A percentile compares a stretch with the other conserved stretches of the same genome.
These are phyloP conservation scores for Atopsyche davidsoni DNA, from an alignment of 1,140 invertebrate species.

Conservation along the genomic window DNA sequence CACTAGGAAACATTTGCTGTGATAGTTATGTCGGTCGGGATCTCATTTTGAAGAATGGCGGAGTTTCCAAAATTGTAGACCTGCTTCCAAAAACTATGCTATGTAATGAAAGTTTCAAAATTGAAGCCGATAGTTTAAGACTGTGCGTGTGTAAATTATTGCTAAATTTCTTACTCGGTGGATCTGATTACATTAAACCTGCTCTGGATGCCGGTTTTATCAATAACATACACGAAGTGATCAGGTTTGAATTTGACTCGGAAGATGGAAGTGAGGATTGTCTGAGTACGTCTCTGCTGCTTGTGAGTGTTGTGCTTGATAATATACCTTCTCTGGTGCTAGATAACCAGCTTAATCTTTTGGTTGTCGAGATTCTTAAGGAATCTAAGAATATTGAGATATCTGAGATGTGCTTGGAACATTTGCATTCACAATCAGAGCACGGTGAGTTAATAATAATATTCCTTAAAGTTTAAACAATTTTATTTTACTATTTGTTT, in stretches of 20 bases:
- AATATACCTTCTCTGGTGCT: conserved; percentile 53
- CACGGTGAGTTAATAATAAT: conserved; percentile 50
- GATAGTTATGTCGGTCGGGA: conserved; percentile 70
- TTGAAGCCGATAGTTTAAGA: conserved; percentile 30
- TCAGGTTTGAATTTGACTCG: conserved; percentile 37
- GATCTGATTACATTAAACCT: conserved; percentile 58
- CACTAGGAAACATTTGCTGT: conserved; percentile 82
- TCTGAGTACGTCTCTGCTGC: conserved; percentile 58
- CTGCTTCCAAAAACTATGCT: conserved; percentile 37
- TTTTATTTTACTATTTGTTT: background rate
- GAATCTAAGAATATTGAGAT: conserved; percentile 59
- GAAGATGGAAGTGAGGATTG: conserved; percentile 41
- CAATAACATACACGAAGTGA: conserved; percentile 49
- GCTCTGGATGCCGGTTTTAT: conserved; percentile 64
- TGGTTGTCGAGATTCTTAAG: conserved; percentile 55
- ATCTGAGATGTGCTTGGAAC: conserved; percentile 67
- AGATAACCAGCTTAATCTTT: conserved; percentile 49
- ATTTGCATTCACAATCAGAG: conserved; percentile 67
- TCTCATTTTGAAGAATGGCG: conserved; percentile 55
- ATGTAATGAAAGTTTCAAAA: conserved; percentile 11
- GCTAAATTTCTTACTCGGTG: conserved; percentile 72
- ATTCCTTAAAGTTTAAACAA: conserved; percentile 5
- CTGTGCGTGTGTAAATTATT: conserved; percentile 54
- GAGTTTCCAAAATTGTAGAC: conserved; percentile 49
- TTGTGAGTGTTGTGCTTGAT: conserved; percentile 71